Percentiles rank a stretch among this genome's conserved stretches.
These are phyloP conservation scores for Procambarus clarkii DNA, from an alignment of 1,140 invertebrate species.

Conservation along the genomic window DNA sequence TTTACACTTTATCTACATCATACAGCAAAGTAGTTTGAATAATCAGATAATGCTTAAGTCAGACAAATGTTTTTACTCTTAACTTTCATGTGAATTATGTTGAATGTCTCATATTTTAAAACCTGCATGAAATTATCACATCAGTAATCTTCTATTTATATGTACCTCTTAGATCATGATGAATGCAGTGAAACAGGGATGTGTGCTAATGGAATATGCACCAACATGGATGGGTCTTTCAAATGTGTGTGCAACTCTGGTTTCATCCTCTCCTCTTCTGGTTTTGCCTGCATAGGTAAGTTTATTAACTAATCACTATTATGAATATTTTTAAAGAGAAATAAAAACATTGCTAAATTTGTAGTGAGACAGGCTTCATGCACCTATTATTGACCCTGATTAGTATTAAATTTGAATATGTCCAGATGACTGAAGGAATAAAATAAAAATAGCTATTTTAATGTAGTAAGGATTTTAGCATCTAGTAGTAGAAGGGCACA, in stretches of 20 bases:
- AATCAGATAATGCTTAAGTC: too few species aligned
- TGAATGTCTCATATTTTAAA: neutral
- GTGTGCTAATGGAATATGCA: slow-evolving; percentile 90
- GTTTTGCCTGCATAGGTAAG: slow-evolving; percentile 86
- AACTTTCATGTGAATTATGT: neutral
- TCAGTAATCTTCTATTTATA: neutral
- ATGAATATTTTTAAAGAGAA: neutral
- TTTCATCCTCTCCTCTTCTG: slow-evolving; percentile 84
- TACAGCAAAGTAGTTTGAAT: too few species aligned
- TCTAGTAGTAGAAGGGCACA: too few species aligned
- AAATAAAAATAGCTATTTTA: too few species aligned
- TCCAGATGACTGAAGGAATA: too few species aligned
- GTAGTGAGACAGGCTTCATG: too few species aligned
- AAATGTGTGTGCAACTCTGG: slow-evolving; percentile 88
- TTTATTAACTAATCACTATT: neutral
- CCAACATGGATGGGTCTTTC: slow-evolving; percentile 87
- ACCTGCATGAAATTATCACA: neutral
- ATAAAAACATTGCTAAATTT: too few species aligned
- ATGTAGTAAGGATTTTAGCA: too few species aligned
- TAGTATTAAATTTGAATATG: too few species aligned
- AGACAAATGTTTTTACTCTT: neutral
- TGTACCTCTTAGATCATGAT: slow-evolving; percentile 84
- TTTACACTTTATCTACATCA: neutral
- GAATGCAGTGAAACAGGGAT: slow-evolving; percentile 89
- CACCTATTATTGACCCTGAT: too few species aligned